Percentiles rank a stretch among this genome's conserved stretches.
Conservation (phyloP, 1,140 invertebrate species). For the Aphaenogaster floridana region DNA sequence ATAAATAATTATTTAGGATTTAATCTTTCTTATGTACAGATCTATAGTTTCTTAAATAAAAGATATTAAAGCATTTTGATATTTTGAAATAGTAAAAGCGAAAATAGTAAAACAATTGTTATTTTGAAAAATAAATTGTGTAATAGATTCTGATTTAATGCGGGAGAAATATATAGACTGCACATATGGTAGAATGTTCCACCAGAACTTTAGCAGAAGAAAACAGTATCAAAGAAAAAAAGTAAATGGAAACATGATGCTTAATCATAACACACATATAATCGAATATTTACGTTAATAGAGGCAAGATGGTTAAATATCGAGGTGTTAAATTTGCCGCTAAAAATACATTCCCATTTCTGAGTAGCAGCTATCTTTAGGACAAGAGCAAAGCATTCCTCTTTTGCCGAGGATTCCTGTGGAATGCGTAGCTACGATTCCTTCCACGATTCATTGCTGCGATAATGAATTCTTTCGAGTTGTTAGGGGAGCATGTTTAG, state of each 20-base stretch:
- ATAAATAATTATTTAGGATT: conserved; percentile 45
- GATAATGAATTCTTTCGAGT: conserved; percentile 38
- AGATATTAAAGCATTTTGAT: background rate
- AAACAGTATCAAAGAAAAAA: background rate
- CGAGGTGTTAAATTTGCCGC: conserved; percentile 43
- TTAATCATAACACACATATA: conserved; percentile 21
- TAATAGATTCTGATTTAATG: background rate
- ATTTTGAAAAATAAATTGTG: conserved; percentile 4
- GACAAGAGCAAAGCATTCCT: conserved; percentile 50
- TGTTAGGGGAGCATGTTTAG: background rate
- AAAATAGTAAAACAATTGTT: background rate
- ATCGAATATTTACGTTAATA: conserved; percentile 54
- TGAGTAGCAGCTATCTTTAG: conserved; percentile 52
- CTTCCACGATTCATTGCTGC: background rate
- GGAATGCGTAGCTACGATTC: conserved; percentile 49
- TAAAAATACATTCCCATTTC: conserved; percentile 71
- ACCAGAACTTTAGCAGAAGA: background rate
- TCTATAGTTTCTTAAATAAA: background rate
- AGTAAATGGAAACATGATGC: background rate
- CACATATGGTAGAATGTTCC: background rate
- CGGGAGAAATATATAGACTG: background rate
- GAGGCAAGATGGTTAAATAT: conserved; percentile 37
- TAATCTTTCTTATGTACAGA: background rate
- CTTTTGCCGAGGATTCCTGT: conserved; percentile 34
- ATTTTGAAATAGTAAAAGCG: background rate